phyloP scores from a whole-genome alignment of 2,113 vertebrate species.

The Sturnus vulgaris region DNA sequence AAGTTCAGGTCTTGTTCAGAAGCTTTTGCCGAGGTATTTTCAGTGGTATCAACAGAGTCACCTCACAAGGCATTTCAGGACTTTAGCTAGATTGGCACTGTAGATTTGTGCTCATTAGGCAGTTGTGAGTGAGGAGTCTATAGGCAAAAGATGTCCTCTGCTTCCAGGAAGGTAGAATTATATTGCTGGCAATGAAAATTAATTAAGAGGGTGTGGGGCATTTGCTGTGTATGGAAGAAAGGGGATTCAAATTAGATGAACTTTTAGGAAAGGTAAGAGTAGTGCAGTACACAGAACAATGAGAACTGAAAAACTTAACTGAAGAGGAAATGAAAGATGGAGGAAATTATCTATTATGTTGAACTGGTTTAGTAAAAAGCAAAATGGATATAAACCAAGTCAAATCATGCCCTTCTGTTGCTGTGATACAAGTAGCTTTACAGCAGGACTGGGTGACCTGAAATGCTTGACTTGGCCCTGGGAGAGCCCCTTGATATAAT shows the following conservation, averaged over 20 bases:
- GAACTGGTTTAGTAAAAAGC: background rate
- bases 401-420: background rate
- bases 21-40: background rate
- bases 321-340: background rate
- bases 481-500: background rate
- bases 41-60: background rate
- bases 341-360: background rate
- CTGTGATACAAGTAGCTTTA: background rate
- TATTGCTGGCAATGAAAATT: background rate
- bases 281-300: background rate
- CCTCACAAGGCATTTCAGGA: background rate
- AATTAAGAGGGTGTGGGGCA: background rate
- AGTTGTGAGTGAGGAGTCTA: background rate
- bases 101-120: background rate
- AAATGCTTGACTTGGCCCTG: background rate
- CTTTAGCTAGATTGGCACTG: background rate
- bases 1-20: background rate
- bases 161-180: background rate
- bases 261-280: background rate
- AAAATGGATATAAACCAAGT: background rate
- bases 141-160: background rate
- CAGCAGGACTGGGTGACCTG: background rate
- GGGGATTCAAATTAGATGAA: background rate
- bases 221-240: background rate
- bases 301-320: background rate